Base-by-base conservation (phyloP, 2,888 invertebrate genomes). In the Acanthosepion lycidas region DNA sequence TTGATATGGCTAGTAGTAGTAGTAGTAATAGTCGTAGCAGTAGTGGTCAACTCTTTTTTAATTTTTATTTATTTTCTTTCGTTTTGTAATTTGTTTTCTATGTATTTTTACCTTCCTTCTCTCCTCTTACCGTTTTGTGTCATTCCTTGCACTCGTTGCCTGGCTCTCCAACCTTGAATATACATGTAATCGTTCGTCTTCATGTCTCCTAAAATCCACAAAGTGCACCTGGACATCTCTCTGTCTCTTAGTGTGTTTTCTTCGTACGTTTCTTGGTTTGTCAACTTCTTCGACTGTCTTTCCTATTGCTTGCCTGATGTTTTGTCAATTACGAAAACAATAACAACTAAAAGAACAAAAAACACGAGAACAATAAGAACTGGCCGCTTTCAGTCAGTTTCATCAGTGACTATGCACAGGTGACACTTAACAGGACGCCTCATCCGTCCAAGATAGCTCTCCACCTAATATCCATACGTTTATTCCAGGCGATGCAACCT, bases 401-500 rank as follows among this genome's bases (percentile, higher is more conserved):
- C n/a, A 78, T 15, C 33, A 33, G n/a, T 78, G 78, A 78, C 78
- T 33, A 78, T 78, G n/a, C 78, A 78, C 33, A 78, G 78, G 78
- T 78, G 78, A 78, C 33, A 78, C 18, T 78, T 78, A n/a, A n/a
- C 78, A n/a, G 78, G 78, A 78, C 78, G 78, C 78, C 78, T 33
- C 18, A 78, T 78, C 78, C 78, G 78, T 78, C 78, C 78, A 78
- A n/a, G n/a, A 33, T 78, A 78, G n/a, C 15, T 78, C 78, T 33
- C n/a, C 78, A 78, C 78, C 5, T 78, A 15, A 78, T 33, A 78
- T 78, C 78, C 15, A 33, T 78, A n/a, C n/a, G 20, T 78, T n/a
- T 33, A n/a, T 78, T 78, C n/a, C 78, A 78, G 78, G 33, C n/a
- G 78, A 78, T 78, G 78, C 78, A 78, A 78, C n/a, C n/a, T 78